Percentiles rank a stretch among this genome's conserved stretches.
Evolutionary conservation across 2,888 invertebrate species (phyloP).

Genomic region (Cosmia trapezina): DNA sequence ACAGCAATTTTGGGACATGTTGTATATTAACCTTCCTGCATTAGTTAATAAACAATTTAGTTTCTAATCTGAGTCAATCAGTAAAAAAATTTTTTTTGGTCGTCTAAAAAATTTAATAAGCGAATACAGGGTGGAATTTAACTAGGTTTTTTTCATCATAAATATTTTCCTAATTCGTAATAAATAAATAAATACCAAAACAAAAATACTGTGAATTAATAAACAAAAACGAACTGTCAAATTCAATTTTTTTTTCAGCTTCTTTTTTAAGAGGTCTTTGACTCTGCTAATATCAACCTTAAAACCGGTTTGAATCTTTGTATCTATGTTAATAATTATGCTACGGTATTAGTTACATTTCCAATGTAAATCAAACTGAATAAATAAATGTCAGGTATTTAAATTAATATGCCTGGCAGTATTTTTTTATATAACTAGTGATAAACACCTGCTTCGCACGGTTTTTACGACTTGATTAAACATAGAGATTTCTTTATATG

Average conservation of each 20-base stretch:
- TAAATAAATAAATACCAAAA: too few species aligned
- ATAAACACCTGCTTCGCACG: too few species aligned
- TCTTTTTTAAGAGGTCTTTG: constrained; percentile 32
- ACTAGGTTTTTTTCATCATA: too few species aligned
- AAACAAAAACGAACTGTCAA: neutral
- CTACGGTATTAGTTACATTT: constrained; percentile 19
- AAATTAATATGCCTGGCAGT: neutral
- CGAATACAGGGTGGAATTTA: too few species aligned
- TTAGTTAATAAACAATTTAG: too few species aligned
- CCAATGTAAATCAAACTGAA: constrained; percentile 19
- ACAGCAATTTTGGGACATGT: too few species aligned
- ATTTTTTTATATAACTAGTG: neutral
- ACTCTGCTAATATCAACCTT: constrained; percentile 7
- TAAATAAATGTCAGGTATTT: neutral
- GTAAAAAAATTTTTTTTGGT: too few species aligned
- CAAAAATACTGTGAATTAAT: too few species aligned
- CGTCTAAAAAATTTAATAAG: too few species aligned
- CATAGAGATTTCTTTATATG: neutral
- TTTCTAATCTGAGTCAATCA: too few species aligned
- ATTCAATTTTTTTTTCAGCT: neutral
- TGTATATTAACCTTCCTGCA: too few species aligned
- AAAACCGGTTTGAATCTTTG: constrained; percentile 35
- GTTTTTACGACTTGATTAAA: neutral
- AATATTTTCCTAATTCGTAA: too few species aligned
- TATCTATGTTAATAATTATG: constrained; percentile 20